Conservation (phyloP, 2,888 invertebrate genomes). For the Tortricodes alternella region DNA sequence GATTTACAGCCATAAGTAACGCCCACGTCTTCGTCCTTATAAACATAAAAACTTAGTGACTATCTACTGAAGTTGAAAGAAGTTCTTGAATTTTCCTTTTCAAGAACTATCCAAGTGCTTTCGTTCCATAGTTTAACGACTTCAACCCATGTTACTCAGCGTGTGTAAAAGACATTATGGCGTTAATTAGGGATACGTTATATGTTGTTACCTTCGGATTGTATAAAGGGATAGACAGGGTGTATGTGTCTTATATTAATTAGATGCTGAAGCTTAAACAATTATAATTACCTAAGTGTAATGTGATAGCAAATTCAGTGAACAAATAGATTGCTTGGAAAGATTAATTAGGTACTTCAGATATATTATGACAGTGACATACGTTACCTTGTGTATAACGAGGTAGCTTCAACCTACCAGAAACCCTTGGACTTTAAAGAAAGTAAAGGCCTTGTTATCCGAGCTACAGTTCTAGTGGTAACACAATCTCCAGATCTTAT, state of each 20-base stretch:
- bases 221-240: too few species aligned
- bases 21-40: not conserved
- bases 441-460: not conserved
- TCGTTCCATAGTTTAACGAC: too few species aligned
- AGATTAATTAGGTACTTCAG: conserved; percentile 27
- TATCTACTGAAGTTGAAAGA: not conserved
- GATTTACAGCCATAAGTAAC: too few species aligned
- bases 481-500: too few species aligned
- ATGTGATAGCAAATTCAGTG: not conserved
- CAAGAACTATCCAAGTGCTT: too few species aligned
- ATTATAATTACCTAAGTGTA: not conserved
- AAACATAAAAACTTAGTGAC: conserved; percentile 3
- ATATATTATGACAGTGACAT: conserved; percentile 14
- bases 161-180: too few species aligned
- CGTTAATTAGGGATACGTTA: too few species aligned
- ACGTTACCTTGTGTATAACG: not conserved
- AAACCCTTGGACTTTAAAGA: conserved; percentile 4
- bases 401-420: not conserved
- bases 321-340: conserved; percentile 4
- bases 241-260: too few species aligned
- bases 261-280: too few species aligned
- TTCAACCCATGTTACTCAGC: too few species aligned
- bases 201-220: too few species aligned
- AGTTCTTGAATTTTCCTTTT: not conserved
- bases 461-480: not conserved